Percentiles rank a stretch among this genome's conserved stretches.
These are phyloP conservation scores for Leptura quadrifasciata DNA, from an alignment of 2,888 invertebrate genomes.

Conservation along the genomic window DNA sequence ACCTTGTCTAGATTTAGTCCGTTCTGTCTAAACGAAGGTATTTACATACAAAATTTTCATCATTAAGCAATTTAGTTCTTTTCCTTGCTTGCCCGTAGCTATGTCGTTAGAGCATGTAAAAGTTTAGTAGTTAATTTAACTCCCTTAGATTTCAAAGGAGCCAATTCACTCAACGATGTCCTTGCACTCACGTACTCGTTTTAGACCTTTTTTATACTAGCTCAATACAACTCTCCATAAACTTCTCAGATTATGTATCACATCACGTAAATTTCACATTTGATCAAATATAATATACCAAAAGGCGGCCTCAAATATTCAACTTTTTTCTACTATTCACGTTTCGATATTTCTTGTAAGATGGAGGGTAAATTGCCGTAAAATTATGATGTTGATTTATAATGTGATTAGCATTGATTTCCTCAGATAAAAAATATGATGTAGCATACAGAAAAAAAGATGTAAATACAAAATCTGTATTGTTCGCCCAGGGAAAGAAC, in stretches of 20 bases:
- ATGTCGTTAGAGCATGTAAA: neutral
- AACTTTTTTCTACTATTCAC: no score
- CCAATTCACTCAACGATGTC: neutral
- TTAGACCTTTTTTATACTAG: neutral
- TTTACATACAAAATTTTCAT: neutral
- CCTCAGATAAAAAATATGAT: no score
- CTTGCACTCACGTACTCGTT: neutral
- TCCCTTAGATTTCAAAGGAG: neutral
- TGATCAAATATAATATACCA: neutral
- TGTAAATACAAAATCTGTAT: no score
- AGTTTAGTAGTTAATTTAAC: slow-evolving; percentile 7
- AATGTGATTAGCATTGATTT: no score
- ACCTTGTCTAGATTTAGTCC: neutral
- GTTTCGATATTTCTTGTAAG: no score
- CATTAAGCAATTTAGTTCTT: neutral
- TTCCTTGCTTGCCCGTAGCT: neutral
- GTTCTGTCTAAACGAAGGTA: neutral
- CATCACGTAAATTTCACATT: neutral
- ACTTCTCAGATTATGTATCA: neutral
- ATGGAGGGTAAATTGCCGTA: no score
- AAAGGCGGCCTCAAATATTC: no score
- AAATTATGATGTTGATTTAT: no score
- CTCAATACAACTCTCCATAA: neutral
- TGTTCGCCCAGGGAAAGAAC: no score
- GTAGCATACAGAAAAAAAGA: no score